A percentile compares a stretch with the other conserved stretches of the same genome.
Conservation (phyloP, 2,113 vertebrate species). For the Hiodon tergisus region DNA sequence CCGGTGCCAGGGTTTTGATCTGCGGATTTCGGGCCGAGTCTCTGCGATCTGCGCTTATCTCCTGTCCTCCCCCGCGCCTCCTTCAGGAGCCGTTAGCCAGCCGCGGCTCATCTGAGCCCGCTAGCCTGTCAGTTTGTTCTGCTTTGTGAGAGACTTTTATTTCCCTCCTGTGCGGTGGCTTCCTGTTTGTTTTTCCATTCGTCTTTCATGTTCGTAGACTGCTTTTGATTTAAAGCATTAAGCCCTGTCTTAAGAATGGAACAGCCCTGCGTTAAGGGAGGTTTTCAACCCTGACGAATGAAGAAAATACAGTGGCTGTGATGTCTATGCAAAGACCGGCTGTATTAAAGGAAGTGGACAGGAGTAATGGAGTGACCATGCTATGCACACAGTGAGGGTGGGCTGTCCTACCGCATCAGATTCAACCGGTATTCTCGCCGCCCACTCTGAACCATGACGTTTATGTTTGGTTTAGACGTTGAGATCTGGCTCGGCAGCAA, state of each 20-base stretch:
- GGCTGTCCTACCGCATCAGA: too few species aligned
- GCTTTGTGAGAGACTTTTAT: background rate
- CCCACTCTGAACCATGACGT: too few species aligned
- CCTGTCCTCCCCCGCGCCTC: background rate
- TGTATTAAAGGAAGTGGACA: too few species aligned
- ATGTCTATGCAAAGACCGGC: background rate
- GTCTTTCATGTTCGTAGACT: background rate
- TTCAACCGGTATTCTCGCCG: too few species aligned
- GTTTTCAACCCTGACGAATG: background rate
- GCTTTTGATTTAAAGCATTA: conserved; percentile 6
- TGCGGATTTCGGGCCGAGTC: background rate
- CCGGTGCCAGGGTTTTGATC: background rate
- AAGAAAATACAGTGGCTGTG: background rate
- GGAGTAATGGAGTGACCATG: too few species aligned
- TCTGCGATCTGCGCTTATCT: background rate
- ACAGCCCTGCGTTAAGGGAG: background rate
- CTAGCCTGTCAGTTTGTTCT: background rate
- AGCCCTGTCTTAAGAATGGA: background rate
- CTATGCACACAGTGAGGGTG: too few species aligned
- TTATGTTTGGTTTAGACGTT: too few species aligned
- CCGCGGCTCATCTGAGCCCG: background rate
- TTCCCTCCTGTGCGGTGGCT: background rate
- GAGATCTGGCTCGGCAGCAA: too few species aligned
- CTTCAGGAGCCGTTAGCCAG: too few species aligned
- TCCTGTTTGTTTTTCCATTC: background rate